Evolutionary conservation across 2,888 invertebrate species (phyloP).

Genomic region (Drosophila setosimentum): DNA sequence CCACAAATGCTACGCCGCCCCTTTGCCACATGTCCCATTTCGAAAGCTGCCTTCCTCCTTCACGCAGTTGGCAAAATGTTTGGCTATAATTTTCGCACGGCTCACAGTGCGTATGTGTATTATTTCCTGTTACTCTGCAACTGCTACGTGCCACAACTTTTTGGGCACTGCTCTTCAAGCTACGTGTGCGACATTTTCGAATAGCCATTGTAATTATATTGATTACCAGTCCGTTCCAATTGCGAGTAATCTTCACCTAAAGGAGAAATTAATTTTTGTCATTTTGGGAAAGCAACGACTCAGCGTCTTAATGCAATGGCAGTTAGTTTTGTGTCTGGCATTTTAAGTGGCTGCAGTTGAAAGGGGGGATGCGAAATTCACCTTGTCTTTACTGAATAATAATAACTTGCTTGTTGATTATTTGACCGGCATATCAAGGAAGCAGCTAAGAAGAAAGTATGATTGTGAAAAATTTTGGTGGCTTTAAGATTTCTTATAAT

Average conservation of each 20-base stretch:
- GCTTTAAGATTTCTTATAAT: neutral
- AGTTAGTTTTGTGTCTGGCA: constrained; percentile 62
- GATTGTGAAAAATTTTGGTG: neutral
- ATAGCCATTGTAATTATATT: constrained; percentile 76
- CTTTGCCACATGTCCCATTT: neutral
- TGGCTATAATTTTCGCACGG: constrained; percentile 57
- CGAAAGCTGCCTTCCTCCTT: constrained; percentile 5
- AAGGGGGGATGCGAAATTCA: neutral
- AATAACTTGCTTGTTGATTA: constrained; percentile 24
- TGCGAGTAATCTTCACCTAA: constrained; percentile 9
- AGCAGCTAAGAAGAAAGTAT: neutral
- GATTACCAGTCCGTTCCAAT: constrained; percentile 55
- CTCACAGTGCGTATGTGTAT: constrained; percentile 75
- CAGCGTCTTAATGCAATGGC: constrained; percentile 13
- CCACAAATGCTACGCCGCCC: constrained; percentile 22
- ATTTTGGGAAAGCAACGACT: neutral
- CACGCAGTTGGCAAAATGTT: constrained; percentile 56
- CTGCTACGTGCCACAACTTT: constrained; percentile 65
- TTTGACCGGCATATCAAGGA: constrained; percentile 15
- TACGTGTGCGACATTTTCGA: constrained; percentile 78
- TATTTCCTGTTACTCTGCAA: constrained; percentile 62
- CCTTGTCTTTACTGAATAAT: constrained; percentile 7
- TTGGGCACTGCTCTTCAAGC: constrained; percentile 25
- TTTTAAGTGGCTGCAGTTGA: constrained; percentile 56
- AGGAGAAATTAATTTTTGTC: constrained; percentile 70